phyloP scores from a whole-genome alignment of 2,888 invertebrate genomes.

The Elegia similella region DNA sequence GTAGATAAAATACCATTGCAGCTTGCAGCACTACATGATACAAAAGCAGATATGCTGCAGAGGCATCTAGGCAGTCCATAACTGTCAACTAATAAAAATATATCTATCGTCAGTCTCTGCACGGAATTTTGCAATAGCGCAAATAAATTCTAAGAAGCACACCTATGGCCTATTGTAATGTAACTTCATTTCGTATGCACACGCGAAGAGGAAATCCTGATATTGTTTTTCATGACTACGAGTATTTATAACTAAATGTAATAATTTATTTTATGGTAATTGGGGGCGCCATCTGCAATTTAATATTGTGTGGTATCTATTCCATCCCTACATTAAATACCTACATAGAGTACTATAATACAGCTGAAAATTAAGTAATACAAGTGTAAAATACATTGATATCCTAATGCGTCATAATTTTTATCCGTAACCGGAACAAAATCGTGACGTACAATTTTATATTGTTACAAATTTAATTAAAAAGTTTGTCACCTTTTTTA shows the following conservation, averaged over 20 bases:
- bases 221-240: not conserved
- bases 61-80: not conserved
- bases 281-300: not conserved
- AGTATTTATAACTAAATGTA: not conserved
- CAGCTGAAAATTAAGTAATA: too few species aligned
- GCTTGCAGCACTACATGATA: too few species aligned
- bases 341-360: too few species aligned
- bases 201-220: not conserved
- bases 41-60: too few species aligned
- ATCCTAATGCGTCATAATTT: too few species aligned
- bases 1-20: too few species aligned
- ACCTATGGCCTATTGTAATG: not conserved
- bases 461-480: too few species aligned
- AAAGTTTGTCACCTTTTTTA: not conserved
- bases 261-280: not conserved
- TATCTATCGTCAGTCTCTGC: not conserved
- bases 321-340: too few species aligned
- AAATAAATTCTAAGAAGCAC: conserved; percentile 5
- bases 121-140: not conserved
- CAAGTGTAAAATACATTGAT: too few species aligned
- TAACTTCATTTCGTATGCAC: not conserved
- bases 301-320: not conserved
- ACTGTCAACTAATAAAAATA: too few species aligned
- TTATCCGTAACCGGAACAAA: too few species aligned
- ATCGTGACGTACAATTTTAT: too few species aligned